These are phyloP conservation scores for Ophioninae sp. DNA, from an alignment of 2,888 invertebrate genomes.

Conservation along the genomic window DNA sequence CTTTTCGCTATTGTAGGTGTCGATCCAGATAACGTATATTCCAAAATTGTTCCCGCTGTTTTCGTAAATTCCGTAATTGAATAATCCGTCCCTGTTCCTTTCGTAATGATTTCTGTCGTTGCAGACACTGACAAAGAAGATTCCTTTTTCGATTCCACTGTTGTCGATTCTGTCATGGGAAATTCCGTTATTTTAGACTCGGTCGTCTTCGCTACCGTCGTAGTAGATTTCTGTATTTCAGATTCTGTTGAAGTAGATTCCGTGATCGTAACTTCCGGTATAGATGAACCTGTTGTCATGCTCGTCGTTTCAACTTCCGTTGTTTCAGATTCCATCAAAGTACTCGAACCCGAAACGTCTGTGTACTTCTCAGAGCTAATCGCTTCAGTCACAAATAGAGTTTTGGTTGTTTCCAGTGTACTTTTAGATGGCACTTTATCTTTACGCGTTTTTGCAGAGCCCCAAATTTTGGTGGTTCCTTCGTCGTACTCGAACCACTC, in stretches of 20 bases:
- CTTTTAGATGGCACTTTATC: neutral
- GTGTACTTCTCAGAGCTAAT: neutral
- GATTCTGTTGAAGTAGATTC: slow-evolving; percentile 11
- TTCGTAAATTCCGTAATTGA: slow-evolving; percentile 36
- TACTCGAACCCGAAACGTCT: neutral
- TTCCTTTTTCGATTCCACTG: too few relatives aligned
- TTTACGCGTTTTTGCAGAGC: neutral
- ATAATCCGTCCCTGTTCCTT: neutral
- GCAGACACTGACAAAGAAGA: too few relatives aligned
- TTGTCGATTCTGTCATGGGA: slow-evolving; percentile 31
- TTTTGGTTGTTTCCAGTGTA: slow-evolving; percentile 7
- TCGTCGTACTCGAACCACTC: neutral
- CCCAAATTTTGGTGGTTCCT: neutral
- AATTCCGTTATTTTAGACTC: slow-evolving; percentile 34
- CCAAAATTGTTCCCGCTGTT: slow-evolving; percentile 14
- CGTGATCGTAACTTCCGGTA: neutral
- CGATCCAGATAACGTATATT: slow-evolving; percentile 26
- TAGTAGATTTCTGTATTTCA: slow-evolving; percentile 8
- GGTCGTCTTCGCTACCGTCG: neutral
- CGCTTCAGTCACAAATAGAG: neutral
- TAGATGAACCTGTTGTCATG: too few relatives aligned
- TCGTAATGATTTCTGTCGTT: neutral
- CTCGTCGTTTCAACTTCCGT: neutral
- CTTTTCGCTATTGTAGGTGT: slow-evolving; percentile 34
- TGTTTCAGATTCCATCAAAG: neutral